Conservation (phyloP, 2,113 vertebrate species). For the Salvator merianae region DNA sequence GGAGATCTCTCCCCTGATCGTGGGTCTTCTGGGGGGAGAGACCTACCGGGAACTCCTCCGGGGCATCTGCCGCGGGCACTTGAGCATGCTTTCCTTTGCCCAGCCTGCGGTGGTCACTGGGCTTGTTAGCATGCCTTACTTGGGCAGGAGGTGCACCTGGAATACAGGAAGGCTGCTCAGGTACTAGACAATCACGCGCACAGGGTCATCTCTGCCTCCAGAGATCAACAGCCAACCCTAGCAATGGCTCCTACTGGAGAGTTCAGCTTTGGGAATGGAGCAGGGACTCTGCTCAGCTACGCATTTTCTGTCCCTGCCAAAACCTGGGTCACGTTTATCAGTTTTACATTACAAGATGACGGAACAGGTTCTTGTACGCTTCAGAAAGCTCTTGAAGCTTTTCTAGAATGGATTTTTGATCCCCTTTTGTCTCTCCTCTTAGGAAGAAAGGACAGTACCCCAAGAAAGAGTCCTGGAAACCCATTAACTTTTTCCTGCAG, state of each 20-base stretch:
- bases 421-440: conserved; percentile 26
- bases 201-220: not conserved
- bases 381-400: not conserved
- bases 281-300: no score
- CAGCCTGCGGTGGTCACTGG: conserved; percentile 61
- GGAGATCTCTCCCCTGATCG: conserved; percentile 49
- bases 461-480: conserved; percentile 26
- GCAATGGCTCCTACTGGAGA: not conserved
- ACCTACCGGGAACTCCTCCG: conserved; percentile 54
- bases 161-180: conserved; percentile 79
- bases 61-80: conserved; percentile 40
- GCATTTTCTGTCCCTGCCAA: not conserved
- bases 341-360: not conserved
- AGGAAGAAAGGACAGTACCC: conserved; percentile 5
- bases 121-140: conserved; percentile 67
- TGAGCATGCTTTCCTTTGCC: conserved; percentile 60
- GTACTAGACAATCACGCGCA: conserved; percentile 51
- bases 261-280: not conserved
- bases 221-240: not conserved
- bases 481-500: not conserved
- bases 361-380: conserved; percentile 3
- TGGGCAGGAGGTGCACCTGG: conserved; percentile 72
- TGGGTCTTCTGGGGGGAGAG: conserved; percentile 58
- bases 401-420: conserved; percentile 37
- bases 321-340: fast-evolving